Percentiles rank a stretch among this genome's conserved stretches.
phyloP scores from a whole-genome alignment of 2,113 vertebrate genomes.

The Macrotis lagotis region DNA sequence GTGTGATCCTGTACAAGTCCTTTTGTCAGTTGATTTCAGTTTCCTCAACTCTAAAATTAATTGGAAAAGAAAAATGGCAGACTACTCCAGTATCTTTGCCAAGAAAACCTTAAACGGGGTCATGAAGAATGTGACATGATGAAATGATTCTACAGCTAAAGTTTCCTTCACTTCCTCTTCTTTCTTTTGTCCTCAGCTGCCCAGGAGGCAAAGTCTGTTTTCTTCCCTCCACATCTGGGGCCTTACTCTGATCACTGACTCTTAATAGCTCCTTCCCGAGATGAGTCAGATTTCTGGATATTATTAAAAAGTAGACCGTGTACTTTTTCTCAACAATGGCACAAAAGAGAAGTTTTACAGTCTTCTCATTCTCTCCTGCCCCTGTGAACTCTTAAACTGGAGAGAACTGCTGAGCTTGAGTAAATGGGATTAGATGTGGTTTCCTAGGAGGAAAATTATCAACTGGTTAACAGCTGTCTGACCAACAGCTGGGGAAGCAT shows the following conservation, averaged over 20 bases:
- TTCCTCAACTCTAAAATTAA: background rate
- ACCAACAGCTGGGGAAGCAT: background rate
- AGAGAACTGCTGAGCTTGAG: rapidly evolving
- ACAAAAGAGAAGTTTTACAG: background rate
- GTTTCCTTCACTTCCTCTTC: no score
- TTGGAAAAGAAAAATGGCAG: background rate
- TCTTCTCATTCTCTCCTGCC: conserved; percentile 45
- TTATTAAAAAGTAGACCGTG: background rate
- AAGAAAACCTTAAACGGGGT: background rate
- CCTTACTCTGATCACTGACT: background rate
- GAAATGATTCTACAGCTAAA: background rate
- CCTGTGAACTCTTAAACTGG: conserved; percentile 66
- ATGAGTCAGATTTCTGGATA: background rate
- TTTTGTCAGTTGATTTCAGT: background rate
- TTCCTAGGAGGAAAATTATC: background rate
- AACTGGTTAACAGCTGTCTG: conserved; percentile 50
- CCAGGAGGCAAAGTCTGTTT: background rate
- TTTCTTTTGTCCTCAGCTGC: background rate
- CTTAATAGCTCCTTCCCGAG: background rate
- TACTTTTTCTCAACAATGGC: background rate
- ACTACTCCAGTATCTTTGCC: background rate
- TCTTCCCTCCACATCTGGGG: background rate
- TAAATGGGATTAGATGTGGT: background rate
- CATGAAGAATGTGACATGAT: background rate
- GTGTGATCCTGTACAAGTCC: background rate